Percentiles rank a stretch among this genome's conserved stretches.
Conservation (phyloP, 2,888 invertebrate species). For the Parnassius glacialis region DNA sequence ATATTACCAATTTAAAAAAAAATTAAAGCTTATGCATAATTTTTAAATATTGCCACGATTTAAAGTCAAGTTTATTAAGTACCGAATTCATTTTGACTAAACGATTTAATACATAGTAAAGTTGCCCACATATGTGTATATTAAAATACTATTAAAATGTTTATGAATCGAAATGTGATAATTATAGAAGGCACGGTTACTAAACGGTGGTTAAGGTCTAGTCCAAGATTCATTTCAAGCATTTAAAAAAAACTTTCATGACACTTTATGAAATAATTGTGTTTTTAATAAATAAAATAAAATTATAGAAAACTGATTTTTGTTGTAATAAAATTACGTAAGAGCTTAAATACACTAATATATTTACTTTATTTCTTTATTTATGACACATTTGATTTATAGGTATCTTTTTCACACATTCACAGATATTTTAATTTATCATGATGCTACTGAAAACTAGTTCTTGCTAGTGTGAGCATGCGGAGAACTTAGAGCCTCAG, state of each 20-base stretch:
- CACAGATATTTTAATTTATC: too few relatives aligned
- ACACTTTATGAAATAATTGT: too few relatives aligned
- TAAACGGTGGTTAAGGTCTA: slow-evolving; percentile 10
- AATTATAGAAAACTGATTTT: too few relatives aligned
- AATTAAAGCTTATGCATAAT: slow-evolving; percentile 40
- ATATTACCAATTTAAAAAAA: slow-evolving; percentile 56
- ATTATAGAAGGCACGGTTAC: slow-evolving; percentile 7
- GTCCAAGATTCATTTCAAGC: neutral
- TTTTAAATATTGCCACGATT: slow-evolving; percentile 40
- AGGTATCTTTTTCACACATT: too few relatives aligned
- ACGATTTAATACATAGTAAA: neutral
- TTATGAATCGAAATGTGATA: neutral
- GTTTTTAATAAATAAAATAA: too few relatives aligned
- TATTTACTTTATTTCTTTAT: neutral
- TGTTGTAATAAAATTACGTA: neutral
- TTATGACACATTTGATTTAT: slow-evolving; percentile 2
- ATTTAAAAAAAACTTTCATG: too few relatives aligned
- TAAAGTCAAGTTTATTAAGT: slow-evolving; percentile 7
- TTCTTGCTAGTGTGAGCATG: neutral
- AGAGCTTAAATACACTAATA: slow-evolving; percentile 2
- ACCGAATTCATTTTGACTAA: neutral
- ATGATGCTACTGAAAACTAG: too few relatives aligned
- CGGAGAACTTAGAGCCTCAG: slow-evolving; percentile 1
- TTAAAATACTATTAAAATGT: neutral
- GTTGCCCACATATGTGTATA: neutral